A percentile compares a stretch with the other conserved stretches of the same genome.
phyloP scores from a whole-genome alignment of 2,888 invertebrate species.

The Pseudococcus longispinus region DNA sequence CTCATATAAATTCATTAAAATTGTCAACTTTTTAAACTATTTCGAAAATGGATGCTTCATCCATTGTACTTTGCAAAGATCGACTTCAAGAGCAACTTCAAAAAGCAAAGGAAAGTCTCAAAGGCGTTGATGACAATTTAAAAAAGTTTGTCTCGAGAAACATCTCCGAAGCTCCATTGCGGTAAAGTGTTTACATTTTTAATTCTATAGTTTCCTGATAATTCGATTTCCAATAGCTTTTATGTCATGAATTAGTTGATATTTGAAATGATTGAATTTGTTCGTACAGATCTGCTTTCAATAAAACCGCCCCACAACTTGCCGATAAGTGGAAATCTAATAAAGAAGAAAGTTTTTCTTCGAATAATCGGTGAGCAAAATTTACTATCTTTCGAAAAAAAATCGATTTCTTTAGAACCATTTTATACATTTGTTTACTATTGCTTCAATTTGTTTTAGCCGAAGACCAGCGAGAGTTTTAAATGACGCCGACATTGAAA shows the following conservation, averaged over 20 bases:
- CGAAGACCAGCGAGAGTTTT: conserved; percentile 47
- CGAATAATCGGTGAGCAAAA: not conserved
- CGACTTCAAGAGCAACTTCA: conserved; percentile 50
- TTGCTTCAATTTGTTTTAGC: not conserved
- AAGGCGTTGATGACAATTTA: conserved; percentile 50
- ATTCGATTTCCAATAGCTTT: not conserved
- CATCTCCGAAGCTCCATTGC: conserved; percentile 36
- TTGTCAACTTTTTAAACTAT: not conserved
- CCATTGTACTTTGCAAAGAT: conserved; percentile 49
- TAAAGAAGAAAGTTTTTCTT: conserved; percentile 24
- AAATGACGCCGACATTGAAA: conserved; percentile 46
- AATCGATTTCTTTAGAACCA: not conserved
- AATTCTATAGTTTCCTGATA: not conserved
- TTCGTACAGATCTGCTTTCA: conserved; percentile 7
- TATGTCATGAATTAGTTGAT: not conserved
- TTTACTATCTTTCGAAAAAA: not conserved
- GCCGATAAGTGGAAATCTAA: conserved; percentile 47
- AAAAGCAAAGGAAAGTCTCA: conserved; percentile 55
- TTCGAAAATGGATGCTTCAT: conserved; percentile 42
- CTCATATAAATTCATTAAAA: not conserved
- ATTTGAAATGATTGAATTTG: not conserved
- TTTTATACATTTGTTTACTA: not conserved
- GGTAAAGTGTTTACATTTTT: conserved; percentile 44
- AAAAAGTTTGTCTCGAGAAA: conserved; percentile 50
- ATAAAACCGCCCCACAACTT: conserved; percentile 17